Conservation (phyloP, 2,888 invertebrate species). For the Sphecodes monilicornis region DNA sequence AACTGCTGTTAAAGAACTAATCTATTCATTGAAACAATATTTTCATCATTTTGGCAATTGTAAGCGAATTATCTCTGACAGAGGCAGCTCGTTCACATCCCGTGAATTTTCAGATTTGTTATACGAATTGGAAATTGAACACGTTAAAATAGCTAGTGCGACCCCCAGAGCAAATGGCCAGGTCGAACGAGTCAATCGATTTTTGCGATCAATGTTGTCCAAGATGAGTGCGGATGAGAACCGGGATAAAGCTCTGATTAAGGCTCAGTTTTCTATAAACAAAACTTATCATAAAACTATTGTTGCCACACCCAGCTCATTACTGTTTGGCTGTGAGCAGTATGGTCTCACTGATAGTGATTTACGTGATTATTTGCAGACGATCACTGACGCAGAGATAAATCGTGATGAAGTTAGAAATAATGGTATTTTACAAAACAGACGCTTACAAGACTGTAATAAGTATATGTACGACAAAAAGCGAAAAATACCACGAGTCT, state of each 20-base stretch:
- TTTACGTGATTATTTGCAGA: background rate
- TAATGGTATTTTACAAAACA: background rate
- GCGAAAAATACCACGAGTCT: no score
- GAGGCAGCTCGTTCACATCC: constrained; percentile 29
- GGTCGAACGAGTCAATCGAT: constrained; percentile 31
- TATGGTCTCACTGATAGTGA: constrained; percentile 4
- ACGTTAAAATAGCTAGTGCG: constrained; percentile 18
- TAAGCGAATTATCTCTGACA: constrained; percentile 27
- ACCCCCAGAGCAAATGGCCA: constrained; percentile 14
- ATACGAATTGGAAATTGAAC: background rate
- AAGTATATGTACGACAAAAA: no score
- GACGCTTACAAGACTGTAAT: background rate
- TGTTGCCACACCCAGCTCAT: constrained; percentile 14
- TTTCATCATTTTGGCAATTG: constrained; percentile 21
- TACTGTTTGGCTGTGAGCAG: constrained; percentile 26
- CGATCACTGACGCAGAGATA: background rate
- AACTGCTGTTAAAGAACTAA: constrained; percentile 20
- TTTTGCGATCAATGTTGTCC: constrained; percentile 1
- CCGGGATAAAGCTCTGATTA: constrained; percentile 12
- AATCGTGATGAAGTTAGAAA: constrained; percentile 1
- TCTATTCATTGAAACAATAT: background rate
- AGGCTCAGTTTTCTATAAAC: constrained; percentile 34
- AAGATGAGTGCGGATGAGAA: background rate
- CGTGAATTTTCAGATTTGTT: constrained; percentile 18
- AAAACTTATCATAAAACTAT: constrained; percentile 30